Conservation (phyloP, 2,797 vertebrate species). For the Australoheros facetus region DNA sequence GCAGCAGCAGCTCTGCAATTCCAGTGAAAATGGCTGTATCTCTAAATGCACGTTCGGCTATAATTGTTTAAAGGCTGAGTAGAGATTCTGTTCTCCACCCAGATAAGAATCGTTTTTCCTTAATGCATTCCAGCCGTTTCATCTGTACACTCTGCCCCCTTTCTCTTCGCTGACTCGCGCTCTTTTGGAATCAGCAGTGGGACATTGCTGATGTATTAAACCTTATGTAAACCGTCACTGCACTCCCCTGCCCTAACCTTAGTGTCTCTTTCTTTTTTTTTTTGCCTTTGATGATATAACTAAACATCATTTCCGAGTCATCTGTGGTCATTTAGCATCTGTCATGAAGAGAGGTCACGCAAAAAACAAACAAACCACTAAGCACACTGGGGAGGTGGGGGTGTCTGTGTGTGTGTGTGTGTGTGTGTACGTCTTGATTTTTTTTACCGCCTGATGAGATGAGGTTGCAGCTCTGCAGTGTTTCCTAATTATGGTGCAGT, state of each 20-base stretch:
- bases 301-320: constrained; percentile 36
- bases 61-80: constrained; percentile 18
- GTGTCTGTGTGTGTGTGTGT: neutral
- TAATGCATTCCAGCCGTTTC: neutral
- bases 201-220: constrained; percentile 47
- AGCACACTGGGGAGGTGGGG: constrained; percentile 9
- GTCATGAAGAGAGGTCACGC: constrained; percentile 29
- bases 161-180: constrained; percentile 6
- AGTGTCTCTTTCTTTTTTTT: constrained; percentile 2
- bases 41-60: constrained; percentile 26
- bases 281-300: constrained; percentile 59
- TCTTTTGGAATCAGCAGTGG: constrained; percentile 56
- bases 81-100: constrained; percentile 6
- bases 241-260: constrained; percentile 25
- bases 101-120: neutral
- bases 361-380: neutral
- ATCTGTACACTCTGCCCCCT: neutral
- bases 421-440: constrained; percentile 38
- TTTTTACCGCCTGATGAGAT: constrained; percentile 56
- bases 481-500: constrained; percentile 69
- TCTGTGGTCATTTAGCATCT: constrained; percentile 45
- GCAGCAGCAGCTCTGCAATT: constrained; percentile 49
- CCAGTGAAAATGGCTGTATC: constrained; percentile 43
- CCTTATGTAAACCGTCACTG: constrained; percentile 62
- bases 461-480: constrained; percentile 54